Percentiles rank a stretch among this genome's conserved stretches.
These are phyloP conservation scores for Paguma larvata DNA, from an alignment of 2,797 vertebrate species.

Conservation along the genomic window DNA sequence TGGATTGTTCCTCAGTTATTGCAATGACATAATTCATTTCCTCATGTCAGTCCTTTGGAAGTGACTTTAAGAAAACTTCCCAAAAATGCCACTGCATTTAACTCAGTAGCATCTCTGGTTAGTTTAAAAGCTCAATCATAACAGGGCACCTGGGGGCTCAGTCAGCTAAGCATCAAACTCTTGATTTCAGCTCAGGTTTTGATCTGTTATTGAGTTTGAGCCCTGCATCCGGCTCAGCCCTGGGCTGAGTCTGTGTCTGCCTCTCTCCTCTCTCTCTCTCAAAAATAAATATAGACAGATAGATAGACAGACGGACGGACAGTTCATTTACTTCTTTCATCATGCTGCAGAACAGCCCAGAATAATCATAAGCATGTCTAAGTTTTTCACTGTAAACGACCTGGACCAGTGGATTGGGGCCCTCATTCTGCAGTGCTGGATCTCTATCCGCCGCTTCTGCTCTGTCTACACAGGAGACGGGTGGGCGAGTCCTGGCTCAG, in stretches of 20 bases:
- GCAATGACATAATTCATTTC: neutral
- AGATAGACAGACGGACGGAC: too few relatives aligned
- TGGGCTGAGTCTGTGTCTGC: neutral
- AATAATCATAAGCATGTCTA: neutral
- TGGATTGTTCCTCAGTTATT: neutral
- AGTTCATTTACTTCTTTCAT: neutral
- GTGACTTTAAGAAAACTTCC: neutral
- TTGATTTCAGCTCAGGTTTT: neutral
- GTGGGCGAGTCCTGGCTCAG: slow-evolving; percentile 81
- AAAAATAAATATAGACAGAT: neutral
- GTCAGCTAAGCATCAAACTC: neutral
- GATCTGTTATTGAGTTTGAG: neutral
- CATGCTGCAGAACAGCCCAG: neutral
- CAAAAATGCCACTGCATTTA: neutral
- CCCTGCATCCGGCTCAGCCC: neutral
- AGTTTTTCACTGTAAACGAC: slow-evolving; percentile 98
- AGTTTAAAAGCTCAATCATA: neutral
- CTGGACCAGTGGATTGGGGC: slow-evolving; percentile 97
- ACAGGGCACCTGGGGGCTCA: neutral
- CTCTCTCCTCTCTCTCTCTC: neutral
- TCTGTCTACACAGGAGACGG: slow-evolving; percentile 90
- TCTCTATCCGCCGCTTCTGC: slow-evolving; percentile 97
- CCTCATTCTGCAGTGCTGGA: slow-evolving; percentile 96
- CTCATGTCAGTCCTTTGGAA: neutral
- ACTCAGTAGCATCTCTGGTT: neutral